Percentiles rank a stretch among this genome's conserved stretches.
These are phyloP conservation scores for Cephus sareptanus DNA, from an alignment of 2,888 invertebrate species.

Conservation along the genomic window DNA sequence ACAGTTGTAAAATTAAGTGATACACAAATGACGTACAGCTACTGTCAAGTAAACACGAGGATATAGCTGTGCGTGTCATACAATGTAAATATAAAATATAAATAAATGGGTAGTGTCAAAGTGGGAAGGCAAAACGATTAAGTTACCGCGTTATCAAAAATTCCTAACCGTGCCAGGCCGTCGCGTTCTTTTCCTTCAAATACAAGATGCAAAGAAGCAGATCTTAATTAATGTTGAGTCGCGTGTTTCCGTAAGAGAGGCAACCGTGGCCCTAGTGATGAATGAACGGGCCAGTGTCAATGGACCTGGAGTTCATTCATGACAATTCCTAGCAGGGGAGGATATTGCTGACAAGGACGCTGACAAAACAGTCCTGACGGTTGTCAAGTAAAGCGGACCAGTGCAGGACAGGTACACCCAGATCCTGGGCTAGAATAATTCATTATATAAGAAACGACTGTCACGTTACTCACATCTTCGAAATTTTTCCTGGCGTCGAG, in stretches of 20 bases:
- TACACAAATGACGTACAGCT: background rate
- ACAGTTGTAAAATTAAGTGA: background rate
- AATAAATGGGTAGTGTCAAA: background rate
- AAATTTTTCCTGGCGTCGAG: slow-evolving; percentile 56
- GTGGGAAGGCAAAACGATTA: background rate
- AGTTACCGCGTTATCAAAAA: background rate
- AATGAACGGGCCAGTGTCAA: background rate
- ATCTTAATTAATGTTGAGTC: background rate
- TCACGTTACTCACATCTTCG: slow-evolving; percentile 54
- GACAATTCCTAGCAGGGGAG: background rate
- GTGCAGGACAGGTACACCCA: background rate
- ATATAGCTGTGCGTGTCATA: background rate
- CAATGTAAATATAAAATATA: background rate
- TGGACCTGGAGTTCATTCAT: background rate
- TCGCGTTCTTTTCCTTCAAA: background rate
- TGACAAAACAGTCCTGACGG: background rate
- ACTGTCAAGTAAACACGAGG: background rate
- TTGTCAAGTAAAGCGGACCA: background rate
- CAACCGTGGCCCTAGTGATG: background rate
- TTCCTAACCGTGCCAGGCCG: background rate
- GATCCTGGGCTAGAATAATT: background rate
- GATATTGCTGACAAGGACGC: background rate
- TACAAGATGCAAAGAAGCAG: background rate
- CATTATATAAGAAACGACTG: background rate
- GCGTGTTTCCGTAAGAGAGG: background rate